Evolutionary conservation across 2,797 vertebrate species (phyloP), one percentile per base, ranked within the genome.

Genomic region (Chelon auratus): DNA sequence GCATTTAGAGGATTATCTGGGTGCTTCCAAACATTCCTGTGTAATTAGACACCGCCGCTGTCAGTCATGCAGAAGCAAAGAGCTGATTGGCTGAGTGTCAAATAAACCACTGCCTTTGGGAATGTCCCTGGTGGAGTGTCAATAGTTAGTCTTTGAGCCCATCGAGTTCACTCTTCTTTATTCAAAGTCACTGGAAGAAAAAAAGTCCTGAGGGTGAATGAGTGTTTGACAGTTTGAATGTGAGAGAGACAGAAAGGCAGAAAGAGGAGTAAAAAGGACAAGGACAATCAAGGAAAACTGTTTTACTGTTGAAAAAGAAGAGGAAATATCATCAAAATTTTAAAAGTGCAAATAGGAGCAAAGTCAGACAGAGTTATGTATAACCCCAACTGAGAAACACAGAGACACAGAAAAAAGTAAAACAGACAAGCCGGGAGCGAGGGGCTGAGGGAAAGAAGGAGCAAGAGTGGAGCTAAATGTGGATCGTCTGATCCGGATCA

Each of bases 21-120:
- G 81, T 80, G 66, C 82, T 89, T 90, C 88, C 75, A 84, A 90
- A 92, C 93, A 94, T 94, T 95, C 92, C 93, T 91, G 84, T 88
- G 91, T 94, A 94, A 95, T 94, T 94, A 94, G 90, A 91, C 88
- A 91, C 88, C 86, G 30, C 78, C 42, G 56, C 85, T 90, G 91
- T 93, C 91, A 89, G 84, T 93, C 91, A 93, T 83, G 85, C 90
- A 80, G 87, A 86, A 89, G 88, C 83, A 77, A 86, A 84, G 77
- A 78, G 80, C 88, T 89, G 91, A 93, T 91, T 92, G 92, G 87
- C 84, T 65, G 68, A 80, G 77, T 77, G 84, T 90, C 88, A 87
- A 83, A 83, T 75, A 70, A 85, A 79, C 73, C 3, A 17, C 76
- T 77, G 87, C 82, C 84, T 86, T 82, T 82, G 84, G 87, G 84